These are phyloP conservation scores for Hemiscyllium ocellatum DNA, from an alignment of 2,113 vertebrate genomes.

Conservation along the genomic window DNA sequence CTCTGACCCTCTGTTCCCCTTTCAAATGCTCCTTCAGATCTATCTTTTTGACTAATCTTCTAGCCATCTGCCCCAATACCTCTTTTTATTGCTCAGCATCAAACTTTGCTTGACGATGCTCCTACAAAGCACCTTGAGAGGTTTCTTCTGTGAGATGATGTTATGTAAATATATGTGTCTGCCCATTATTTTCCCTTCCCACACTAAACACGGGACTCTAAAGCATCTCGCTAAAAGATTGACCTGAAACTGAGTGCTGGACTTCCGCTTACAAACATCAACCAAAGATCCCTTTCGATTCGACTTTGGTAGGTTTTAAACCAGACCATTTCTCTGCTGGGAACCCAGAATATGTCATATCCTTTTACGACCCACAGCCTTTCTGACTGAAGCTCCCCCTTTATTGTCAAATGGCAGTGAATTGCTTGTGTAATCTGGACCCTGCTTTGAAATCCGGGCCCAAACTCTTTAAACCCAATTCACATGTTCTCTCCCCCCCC, in stretches of 20 bases:
- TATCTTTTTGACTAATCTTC: too few species aligned
- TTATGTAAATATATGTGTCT: background rate
- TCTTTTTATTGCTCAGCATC: too few species aligned
- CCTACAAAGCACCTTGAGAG: background rate
- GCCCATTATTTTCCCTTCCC: background rate
- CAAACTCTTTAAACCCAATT: background rate
- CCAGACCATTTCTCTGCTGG: background rate
- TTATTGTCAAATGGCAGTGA: background rate
- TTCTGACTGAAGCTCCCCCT: background rate
- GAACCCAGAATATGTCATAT: background rate
- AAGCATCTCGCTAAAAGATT: too few species aligned
- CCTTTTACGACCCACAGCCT: background rate
- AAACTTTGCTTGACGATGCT: too few species aligned
- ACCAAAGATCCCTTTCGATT: background rate
- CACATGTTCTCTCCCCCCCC: too few species aligned
- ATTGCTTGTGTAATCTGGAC: background rate
- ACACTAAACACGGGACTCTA: background rate
- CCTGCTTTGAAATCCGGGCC: background rate
- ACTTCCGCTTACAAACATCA: background rate
- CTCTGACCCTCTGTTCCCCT: too few species aligned
- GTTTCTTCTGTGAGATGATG: too few species aligned
- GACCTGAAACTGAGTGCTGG: background rate
- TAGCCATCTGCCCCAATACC: too few species aligned
- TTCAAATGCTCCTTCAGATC: too few species aligned
- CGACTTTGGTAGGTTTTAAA: background rate